Evolutionary conservation across 2,888 invertebrate genomes (phyloP), one percentile per base, ranked within the genome.

Genomic region (Parascotia fuliginaria): DNA sequence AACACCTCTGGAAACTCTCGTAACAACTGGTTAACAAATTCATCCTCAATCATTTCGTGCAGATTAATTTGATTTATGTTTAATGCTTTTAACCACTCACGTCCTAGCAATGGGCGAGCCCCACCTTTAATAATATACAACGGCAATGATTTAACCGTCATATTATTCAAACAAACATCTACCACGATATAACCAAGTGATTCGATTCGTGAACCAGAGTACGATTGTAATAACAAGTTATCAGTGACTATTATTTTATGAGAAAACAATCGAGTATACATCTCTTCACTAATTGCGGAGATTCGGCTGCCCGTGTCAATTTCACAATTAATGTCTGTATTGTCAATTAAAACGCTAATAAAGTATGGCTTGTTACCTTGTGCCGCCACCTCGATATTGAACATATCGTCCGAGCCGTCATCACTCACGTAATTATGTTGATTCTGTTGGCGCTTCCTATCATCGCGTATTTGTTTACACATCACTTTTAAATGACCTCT

Each of bases 401-500:
- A 38, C 1, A 38, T 7, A 6, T 36, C 16, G 1, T 24, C 24
- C 7, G 24, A 24, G 7, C 5, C 24, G 7, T 7, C 3, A 7
- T 24, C 24, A 24, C 24, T 24, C 7, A 24, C 24, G 7, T 24
- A 24, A 24, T 24, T 24, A 3, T 24, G 24, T 24, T 7, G 3
- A 24, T 24, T 24, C 24, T 24, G 24, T 24, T 7, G 3, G 1
- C 24, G 5, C 5, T 3, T 6, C 7, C 24, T 3, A 13, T 38
- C 34, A 11, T 43, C 37, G 45, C 49, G 44, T 7, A 56, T 32
- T 24, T 45, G 43, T 34, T 51, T 42, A 44, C 71, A 71, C 69
- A 69, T 64, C 19, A 52, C 59, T 32, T 52, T 51, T 34, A 71
- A 51, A 47, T 72, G 70, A 0, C 69, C 69, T 11, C 46, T 40